Percentiles rank a stretch among this genome's conserved stretches.
These are phyloP conservation scores for Zaprionus inermis DNA, from an alignment of 1,140 invertebrate species.

Conservation along the genomic window DNA sequence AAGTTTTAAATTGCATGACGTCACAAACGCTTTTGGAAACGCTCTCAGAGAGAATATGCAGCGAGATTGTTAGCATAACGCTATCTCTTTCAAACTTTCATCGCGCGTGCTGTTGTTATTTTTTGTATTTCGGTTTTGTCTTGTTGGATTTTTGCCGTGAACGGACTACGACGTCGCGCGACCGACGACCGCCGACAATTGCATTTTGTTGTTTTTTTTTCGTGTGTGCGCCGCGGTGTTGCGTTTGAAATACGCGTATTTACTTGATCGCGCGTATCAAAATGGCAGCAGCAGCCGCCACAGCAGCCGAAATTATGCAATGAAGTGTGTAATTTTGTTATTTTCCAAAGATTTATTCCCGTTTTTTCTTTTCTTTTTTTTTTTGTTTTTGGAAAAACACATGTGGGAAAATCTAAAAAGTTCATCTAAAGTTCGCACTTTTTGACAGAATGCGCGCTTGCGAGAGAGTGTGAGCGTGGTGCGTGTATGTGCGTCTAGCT, in stretches of 20 bases:
- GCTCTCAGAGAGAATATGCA: constrained; percentile 19
- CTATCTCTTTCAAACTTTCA: constrained; percentile 6
- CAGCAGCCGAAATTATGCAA: constrained; percentile 64
- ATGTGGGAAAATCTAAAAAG: constrained; percentile 47
- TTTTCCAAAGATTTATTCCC: constrained; percentile 28
- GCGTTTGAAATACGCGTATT: constrained; percentile 55
- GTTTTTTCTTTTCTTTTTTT: constrained; percentile 37
- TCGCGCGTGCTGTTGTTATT: constrained; percentile 34
- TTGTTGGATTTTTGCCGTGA: constrained; percentile 55
- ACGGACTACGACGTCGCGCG: constrained; percentile 49
- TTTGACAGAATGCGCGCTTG: constrained; percentile 17
- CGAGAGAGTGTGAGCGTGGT: not conserved
- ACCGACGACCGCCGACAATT: constrained; percentile 47
- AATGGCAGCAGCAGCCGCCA: constrained; percentile 53
- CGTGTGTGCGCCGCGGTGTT: constrained; percentile 46
- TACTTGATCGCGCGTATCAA: constrained; percentile 55
- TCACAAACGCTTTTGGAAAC: constrained; percentile 10
- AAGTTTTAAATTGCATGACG: constrained; percentile 19
- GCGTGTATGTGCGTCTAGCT: constrained; percentile 21
- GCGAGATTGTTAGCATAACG: not conserved
- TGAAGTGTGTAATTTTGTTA: constrained; percentile 59
- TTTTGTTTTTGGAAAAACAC: constrained; percentile 31
- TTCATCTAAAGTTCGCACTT: constrained; percentile 25
- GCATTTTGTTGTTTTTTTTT: constrained; percentile 55
- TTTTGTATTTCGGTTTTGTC: constrained; percentile 38